Conservation (phyloP, 2,113 vertebrate genomes). For the Catharus minimus region DNA sequence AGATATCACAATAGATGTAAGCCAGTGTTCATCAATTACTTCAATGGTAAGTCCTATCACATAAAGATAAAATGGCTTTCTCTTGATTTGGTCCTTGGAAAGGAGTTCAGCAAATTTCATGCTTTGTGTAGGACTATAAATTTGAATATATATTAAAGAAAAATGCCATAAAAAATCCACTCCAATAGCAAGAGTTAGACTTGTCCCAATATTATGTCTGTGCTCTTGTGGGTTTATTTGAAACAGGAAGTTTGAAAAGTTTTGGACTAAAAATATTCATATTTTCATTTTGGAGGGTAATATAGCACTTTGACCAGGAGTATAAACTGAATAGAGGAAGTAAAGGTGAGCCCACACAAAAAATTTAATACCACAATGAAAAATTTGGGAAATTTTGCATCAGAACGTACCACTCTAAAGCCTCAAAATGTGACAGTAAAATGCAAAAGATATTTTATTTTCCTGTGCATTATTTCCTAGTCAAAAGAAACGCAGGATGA, state of each 20-base stretch:
- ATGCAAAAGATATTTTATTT: neutral
- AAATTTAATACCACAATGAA: neutral
- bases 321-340: neutral
- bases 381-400: neutral
- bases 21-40: neutral
- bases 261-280: neutral
- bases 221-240: neutral
- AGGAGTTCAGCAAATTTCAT: neutral
- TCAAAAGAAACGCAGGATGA: neutral
- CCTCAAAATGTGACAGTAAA: neutral
- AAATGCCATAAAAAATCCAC: neutral
- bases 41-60: neutral
- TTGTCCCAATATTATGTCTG: neutral
- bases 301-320: neutral
- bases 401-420: neutral
- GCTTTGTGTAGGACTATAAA: neutral
- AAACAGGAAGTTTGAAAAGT: neutral
- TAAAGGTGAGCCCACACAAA: fast-evolving
- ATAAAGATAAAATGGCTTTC: neutral
- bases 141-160: neutral
- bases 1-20: fast-evolving
- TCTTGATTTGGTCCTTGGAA: neutral
- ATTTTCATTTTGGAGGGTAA: neutral
- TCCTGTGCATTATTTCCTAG: neutral
- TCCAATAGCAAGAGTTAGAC: neutral